phyloP scores from a whole-genome alignment of 2,797 vertebrate genomes.

The Thunnus albacares region DNA sequence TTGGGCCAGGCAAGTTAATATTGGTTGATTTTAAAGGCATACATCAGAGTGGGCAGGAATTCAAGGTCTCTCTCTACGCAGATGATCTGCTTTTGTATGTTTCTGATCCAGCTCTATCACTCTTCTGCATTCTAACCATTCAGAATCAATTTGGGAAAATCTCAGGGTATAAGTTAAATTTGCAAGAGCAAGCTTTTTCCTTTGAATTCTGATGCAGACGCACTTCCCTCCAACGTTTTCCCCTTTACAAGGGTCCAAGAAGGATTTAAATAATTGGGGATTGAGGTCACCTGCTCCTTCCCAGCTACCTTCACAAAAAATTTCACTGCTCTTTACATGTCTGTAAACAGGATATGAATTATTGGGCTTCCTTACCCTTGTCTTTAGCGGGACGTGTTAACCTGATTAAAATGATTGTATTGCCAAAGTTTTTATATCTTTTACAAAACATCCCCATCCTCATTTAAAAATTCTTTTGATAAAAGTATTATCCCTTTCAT shows the following conservation, averaged over 20 bases:
- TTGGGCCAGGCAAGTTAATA: too few species aligned
- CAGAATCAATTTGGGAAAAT: constrained; percentile 22
- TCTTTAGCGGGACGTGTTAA: background rate
- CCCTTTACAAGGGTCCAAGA: background rate
- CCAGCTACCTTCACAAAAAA: background rate
- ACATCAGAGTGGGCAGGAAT: too few species aligned
- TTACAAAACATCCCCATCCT: background rate
- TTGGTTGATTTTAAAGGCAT: too few species aligned
- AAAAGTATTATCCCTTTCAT: constrained; percentile 17
- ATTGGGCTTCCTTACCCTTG: constrained; percentile 14
- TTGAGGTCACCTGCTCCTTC: background rate
- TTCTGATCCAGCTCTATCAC: background rate
- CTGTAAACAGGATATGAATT: background rate
- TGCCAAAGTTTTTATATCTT: background rate
- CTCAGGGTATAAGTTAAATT: background rate
- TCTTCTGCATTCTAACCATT: background rate
- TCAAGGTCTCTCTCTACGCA: background rate
- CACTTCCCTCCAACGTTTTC: background rate
- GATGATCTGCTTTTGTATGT: constrained; percentile 14
- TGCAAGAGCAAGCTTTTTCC: constrained; percentile 13
- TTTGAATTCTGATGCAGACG: background rate
- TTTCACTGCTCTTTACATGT: background rate
- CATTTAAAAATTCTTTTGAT: background rate
- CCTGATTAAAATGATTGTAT: constrained; percentile 24
- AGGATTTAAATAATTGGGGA: background rate